Base-by-base conservation (phyloP, 1,140 invertebrate species). In the Episyrphus balteatus region DNA sequence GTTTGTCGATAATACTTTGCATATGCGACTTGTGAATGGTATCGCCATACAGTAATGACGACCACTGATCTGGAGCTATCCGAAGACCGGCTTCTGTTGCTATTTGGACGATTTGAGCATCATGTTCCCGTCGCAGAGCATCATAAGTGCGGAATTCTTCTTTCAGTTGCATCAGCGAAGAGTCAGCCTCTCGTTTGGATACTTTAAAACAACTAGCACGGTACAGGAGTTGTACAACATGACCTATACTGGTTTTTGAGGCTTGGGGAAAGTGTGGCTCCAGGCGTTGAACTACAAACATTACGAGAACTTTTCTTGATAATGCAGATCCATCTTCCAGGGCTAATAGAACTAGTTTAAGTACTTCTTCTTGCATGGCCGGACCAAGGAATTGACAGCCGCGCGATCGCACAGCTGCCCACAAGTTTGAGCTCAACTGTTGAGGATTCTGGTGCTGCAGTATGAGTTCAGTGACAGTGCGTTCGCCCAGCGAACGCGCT, bases 341-440 rank as follows among this genome's bases (percentile, higher is more conserved):
- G 2, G 94, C 92, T 44, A 97, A 68, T 7, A 98, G 72, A 14
- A 98, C 93, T 42, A 99, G 71, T 67, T 92, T 92, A 1, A 99
- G 70, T 3, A 98, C 93, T 70, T 98, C 94, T 71, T 98, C 94
- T 74, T 98, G 94, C 93, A 98, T 97, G 6, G 90, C 92, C 54
- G 94, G 94, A n/a, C 96, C 96, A 13, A 99, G 79, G 72, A 99
- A 99, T 70, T 99, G 96, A 69, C 96, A 99, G 31, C 96, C 95
- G 46, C 95, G 77, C 3, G 92, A 89, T 48, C 96, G 70, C 5
- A 99, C 94, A 40, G 95, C 94, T 33, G 92, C 91, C 96, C 96
- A 99, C 14, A 99, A 73, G 72, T 93, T 92, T 8, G 89, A 84
- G 44, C 89, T 92, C 5, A 95, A 68, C 61, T 94, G 89, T 58